Conservation (phyloP, 2,113 vertebrate species). For the Mellivora capensis region DNA sequence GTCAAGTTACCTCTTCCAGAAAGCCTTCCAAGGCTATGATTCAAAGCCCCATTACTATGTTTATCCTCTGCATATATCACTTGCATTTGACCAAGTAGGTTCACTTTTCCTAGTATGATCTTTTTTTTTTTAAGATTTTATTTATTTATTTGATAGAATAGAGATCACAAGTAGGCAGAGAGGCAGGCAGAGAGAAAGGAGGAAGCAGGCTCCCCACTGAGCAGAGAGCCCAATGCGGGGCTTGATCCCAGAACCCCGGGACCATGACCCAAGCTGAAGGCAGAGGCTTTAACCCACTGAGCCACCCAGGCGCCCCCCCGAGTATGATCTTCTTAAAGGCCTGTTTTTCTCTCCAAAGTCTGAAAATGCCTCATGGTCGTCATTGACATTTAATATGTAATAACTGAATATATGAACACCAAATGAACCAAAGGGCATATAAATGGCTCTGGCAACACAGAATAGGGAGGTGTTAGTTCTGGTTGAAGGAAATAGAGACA, state of each 20-base stretch:
- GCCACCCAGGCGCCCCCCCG: neutral
- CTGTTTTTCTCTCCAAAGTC: neutral
- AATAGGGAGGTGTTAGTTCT: neutral
- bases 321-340: neutral
- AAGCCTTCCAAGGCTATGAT: neutral
- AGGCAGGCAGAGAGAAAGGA: no score
- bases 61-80: neutral
- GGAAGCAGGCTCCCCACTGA: no score
- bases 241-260: no score
- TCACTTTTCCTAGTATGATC: neutral
- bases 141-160: no score
- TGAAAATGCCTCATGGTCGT: neutral
- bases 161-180: no score
- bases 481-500: neutral
- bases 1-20: neutral
- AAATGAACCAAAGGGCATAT: neutral
- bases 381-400: neutral
- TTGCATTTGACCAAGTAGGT: neutral
- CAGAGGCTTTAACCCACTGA: no score
- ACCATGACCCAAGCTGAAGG: no score
- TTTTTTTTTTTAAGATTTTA: neutral
- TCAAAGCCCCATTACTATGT: neutral
- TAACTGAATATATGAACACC: neutral
- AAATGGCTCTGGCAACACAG: neutral
- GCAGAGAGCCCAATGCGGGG: no score